Evolutionary conservation across 2,888 invertebrate genomes (phyloP).

Genomic region (Orchesella flavescens): DNA sequence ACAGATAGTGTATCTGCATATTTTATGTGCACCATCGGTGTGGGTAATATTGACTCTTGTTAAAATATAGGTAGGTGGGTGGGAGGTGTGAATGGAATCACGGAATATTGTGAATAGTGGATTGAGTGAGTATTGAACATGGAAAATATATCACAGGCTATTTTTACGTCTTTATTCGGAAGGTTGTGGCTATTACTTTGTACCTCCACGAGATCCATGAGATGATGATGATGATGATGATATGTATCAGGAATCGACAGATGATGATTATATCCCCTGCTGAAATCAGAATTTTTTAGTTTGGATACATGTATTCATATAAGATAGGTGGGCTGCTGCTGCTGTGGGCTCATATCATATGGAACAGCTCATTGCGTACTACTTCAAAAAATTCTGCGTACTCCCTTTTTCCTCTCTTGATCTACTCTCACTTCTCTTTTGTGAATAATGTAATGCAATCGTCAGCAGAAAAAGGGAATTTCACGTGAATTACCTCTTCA

Average conservation of each 20-base stretch:
- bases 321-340: too few relatives aligned
- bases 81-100: slow-evolving; percentile 20
- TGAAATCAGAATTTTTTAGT: slow-evolving; percentile 3
- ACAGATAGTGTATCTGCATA: slow-evolving; percentile 40
- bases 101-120: neutral
- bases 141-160: neutral
- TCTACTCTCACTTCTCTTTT: slow-evolving; percentile 29
- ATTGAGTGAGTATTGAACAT: neutral
- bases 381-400: neutral
- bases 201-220: neutral
- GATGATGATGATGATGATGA: neutral
- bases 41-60: slow-evolving; percentile 57
- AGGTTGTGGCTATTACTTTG: neutral
- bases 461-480: slow-evolving; percentile 55
- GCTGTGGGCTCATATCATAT: too few relatives aligned
- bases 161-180: neutral
- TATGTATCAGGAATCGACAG: neutral
- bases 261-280: neutral
- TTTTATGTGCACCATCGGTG: slow-evolving; percentile 57
- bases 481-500: slow-evolving; percentile 54
- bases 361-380: too few relatives aligned
- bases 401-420: slow-evolving; percentile 11
- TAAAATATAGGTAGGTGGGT: slow-evolving; percentile 59
- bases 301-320: neutral
- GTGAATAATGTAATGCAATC: slow-evolving; percentile 57